Conservation (phyloP, 2,113 vertebrate genomes). For the Indicator indicator region DNA sequence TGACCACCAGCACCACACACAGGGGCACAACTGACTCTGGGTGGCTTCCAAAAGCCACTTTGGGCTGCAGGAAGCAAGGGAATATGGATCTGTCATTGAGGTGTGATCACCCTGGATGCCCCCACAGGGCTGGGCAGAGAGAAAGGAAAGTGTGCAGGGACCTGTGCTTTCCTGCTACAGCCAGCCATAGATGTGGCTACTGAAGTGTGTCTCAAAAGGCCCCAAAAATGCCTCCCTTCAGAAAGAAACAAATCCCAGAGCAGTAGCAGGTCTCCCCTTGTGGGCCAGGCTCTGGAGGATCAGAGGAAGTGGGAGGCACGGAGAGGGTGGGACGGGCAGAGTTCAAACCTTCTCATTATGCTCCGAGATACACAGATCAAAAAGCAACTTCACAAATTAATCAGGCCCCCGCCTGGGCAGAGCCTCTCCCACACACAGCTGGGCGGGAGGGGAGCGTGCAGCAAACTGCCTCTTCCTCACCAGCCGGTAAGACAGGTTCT, state of each 20-base stretch:
- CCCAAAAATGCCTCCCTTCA: not conserved
- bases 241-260: not conserved
- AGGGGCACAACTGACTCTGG: not conserved
- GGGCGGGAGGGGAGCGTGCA: not conserved
- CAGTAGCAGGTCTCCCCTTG: not conserved
- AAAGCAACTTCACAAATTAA: conserved; percentile 31
- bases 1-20: not conserved
- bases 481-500: conserved; percentile 62
- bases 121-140: not conserved
- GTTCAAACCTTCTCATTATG: conserved; percentile 46
- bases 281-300: not conserved
- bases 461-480: conserved; percentile 25
- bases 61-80: not conserved
- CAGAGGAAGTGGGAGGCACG: not conserved
- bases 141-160: not conserved
- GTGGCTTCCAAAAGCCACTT: not conserved
- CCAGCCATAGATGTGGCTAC: not conserved
- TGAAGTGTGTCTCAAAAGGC: not conserved
- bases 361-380: conserved; percentile 47
- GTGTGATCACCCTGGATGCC: not conserved
- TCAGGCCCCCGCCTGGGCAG: conserved; percentile 7
- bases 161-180: not conserved
- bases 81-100: not conserved
- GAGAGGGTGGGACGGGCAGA: not conserved
- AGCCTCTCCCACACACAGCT: not conserved